Conservation (phyloP, 2,113 vertebrate species). For the Cyphomyrus plagiostoma region DNA sequence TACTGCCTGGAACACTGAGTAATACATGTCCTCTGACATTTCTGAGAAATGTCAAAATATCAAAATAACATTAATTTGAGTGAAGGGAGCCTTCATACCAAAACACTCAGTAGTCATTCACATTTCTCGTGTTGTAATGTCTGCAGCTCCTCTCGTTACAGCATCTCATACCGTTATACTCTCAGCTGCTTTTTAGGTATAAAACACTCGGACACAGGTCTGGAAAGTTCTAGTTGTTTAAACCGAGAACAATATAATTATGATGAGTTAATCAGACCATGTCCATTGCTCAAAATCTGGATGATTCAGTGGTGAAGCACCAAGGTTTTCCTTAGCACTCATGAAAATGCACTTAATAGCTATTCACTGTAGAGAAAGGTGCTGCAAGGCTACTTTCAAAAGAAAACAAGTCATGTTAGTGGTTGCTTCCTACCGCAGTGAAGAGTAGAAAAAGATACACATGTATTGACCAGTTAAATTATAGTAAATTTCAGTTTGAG, state of each 20-base stretch:
- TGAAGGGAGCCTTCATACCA: not conserved
- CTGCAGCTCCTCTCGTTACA: not conserved
- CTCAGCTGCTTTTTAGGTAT: not conserved
- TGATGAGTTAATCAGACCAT: not conserved
- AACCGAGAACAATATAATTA: not conserved
- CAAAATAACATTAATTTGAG: not conserved
- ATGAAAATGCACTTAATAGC: not conserved
- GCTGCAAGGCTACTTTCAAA: not conserved
- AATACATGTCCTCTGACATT: not conserved
- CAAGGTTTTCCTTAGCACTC: not conserved
- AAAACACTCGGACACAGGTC: not conserved
- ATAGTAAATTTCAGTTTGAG: not conserved
- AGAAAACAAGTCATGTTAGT: not conserved
- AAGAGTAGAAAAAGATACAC: not conserved
- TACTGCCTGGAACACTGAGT: not conserved
- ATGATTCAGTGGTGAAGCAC: not conserved
- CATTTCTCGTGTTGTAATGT: not conserved
- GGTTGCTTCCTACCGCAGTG: not conserved
- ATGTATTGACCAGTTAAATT: not conserved
- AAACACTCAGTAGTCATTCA: not conserved
- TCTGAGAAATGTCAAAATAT: not conserved
- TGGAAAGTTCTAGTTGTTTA: not conserved
- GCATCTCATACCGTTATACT: not conserved
- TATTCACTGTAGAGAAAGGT: not conserved
- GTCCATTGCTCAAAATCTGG: not conserved